Evolutionary conservation across 2,888 invertebrate genomes (phyloP), one percentile per base, ranked within the genome.

Genomic region (Hemaris fuciformis): DNA sequence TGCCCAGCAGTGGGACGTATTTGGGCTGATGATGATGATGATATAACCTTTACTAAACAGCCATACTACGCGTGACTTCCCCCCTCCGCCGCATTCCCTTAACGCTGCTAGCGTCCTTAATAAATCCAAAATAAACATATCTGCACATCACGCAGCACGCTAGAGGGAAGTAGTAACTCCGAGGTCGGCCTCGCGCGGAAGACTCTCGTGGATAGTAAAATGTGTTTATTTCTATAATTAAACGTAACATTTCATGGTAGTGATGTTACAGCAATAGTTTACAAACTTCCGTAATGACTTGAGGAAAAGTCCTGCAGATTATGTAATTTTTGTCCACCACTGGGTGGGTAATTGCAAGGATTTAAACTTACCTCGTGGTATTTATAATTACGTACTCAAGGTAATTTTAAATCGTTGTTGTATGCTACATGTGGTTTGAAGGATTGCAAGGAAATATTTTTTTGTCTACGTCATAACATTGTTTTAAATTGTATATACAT

Each of bases 111-210:
- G 27, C 18, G 53, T 53, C 53, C 53, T 53, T 31, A 53, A 53
- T 53, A 53, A 53, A 53, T 27, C 27, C 15, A 53, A 53, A 53
- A 48, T 31, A 53, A 10, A 27, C 18, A 18, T 18, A 8, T n/a
- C n/a, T 53, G 38, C 38, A n/a, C 27, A 31, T 53, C 8, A 31
- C 41, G 18, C 48, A 60, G 48, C 60, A 38, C 13, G 10, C 18
- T 4, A 53, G 53, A 53, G 60, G 53, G 60, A 60, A 60, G 60
- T 20, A 25, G 60, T 60, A 38, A 60, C 41, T 41, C 34, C 63
- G 64, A 63, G 66, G 66, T 64, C 63, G 15, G 67, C 67, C 62
- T 67, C 65, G 20, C 27, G n/a, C 60, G 69, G 70, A 70, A 71
- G 57, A 71, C 65, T 67, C 66, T 70, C 62, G 66, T 67, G 61